phyloP scores from a whole-genome alignment of 2,113 vertebrate genomes.

The Dryoscopus gambensis region DNA sequence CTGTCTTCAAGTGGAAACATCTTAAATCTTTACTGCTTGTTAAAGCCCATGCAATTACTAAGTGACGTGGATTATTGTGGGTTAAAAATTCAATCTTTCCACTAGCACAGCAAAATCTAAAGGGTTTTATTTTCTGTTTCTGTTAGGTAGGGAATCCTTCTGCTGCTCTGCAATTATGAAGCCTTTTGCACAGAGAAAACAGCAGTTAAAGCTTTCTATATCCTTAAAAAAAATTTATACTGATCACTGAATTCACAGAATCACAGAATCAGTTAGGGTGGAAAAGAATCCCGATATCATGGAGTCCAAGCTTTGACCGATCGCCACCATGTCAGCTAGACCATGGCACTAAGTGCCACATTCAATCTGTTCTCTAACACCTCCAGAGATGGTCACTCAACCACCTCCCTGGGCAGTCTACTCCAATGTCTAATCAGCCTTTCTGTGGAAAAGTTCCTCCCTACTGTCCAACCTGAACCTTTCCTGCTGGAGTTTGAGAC shows the following conservation, averaged over 20 bases:
- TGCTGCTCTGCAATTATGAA: neutral
- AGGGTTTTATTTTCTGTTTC: neutral
- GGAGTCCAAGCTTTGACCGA: rapidly evolving
- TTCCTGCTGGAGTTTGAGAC: neutral
- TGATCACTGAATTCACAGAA: neutral
- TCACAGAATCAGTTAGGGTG: neutral
- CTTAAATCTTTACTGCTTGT: neutral
- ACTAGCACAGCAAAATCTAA: neutral
- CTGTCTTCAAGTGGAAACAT: neutral
- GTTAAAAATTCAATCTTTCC: neutral
- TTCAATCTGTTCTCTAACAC: neutral
- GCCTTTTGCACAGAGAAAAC: neutral
- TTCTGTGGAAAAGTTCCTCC: neutral
- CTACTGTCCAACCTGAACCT: neutral
- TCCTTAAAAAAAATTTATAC: neutral
- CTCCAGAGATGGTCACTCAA: neutral
- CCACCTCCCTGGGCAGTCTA: neutral
- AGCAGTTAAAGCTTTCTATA: neutral
- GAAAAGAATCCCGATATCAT: neutral
- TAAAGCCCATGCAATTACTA: neutral
- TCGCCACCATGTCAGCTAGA: neutral
- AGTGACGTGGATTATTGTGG: neutral
- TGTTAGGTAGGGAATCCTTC: neutral
- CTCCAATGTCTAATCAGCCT: neutral
- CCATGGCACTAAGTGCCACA: neutral